Percentiles rank a stretch among this genome's conserved stretches.
Conservation (phyloP, 2,113 vertebrate species). For the Laticauda laticaudata region DNA sequence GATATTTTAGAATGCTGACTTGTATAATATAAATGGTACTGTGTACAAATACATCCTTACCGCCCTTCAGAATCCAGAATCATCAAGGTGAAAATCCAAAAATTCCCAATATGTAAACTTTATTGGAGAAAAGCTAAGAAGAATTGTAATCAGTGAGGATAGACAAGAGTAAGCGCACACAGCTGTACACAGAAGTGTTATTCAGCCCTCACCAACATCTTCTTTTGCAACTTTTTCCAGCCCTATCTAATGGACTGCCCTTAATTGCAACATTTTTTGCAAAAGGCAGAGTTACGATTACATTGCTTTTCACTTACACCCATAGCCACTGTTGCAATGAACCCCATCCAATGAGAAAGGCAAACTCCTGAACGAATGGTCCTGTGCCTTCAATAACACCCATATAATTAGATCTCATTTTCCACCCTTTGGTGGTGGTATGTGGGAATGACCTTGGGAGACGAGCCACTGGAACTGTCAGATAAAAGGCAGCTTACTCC, state of each 20-base stretch:
- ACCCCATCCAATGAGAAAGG: background rate
- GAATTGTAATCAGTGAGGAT: background rate
- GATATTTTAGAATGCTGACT: background rate
- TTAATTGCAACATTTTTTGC: background rate
- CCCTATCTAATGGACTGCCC: background rate
- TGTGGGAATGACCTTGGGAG: background rate
- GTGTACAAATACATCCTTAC: background rate
- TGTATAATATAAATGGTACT: background rate
- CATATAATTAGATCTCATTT: background rate
- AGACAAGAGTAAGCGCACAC: background rate
- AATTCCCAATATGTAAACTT: background rate
- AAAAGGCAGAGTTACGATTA: background rate
- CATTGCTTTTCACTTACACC: background rate
- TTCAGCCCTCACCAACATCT: background rate
- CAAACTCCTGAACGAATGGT: background rate
- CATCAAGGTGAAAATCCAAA: background rate
- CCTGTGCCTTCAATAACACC: background rate
- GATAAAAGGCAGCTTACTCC: background rate
- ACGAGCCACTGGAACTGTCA: background rate
- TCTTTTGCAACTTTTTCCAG: background rate
- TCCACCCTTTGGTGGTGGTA: background rate
- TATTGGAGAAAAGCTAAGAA: background rate
- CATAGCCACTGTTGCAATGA: background rate
- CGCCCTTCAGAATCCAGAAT: background rate
- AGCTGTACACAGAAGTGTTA: background rate